phyloP scores from a whole-genome alignment of 2,888 invertebrate species.

The Carpatolechia fugitivella region DNA sequence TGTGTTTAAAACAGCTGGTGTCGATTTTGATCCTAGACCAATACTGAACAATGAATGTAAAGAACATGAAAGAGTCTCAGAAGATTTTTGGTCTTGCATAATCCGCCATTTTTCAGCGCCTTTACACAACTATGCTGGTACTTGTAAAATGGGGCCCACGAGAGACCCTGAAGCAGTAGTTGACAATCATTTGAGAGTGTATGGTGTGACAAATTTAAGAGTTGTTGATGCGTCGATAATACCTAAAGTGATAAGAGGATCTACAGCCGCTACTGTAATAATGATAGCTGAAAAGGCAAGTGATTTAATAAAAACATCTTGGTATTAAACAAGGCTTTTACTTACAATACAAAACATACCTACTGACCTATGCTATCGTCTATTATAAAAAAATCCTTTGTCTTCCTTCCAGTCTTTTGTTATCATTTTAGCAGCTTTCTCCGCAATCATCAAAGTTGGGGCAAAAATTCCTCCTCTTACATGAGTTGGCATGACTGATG shows the following conservation, averaged over 20 bases:
- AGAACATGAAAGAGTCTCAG: constrained; percentile 57
- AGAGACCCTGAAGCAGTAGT: constrained; percentile 65
- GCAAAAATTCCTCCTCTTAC: constrained; percentile 62
- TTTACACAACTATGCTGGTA: constrained; percentile 66
- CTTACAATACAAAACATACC: constrained; percentile 28
- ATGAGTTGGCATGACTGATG: constrained; percentile 72
- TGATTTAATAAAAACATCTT: constrained; percentile 68
- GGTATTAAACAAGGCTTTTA: constrained; percentile 59
- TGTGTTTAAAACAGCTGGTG: constrained; percentile 58
- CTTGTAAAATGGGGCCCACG: constrained; percentile 68
- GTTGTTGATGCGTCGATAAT: constrained; percentile 68
- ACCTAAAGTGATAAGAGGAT: constrained; percentile 67
- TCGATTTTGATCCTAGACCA: constrained; percentile 62
- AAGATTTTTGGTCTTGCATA: constrained; percentile 69
- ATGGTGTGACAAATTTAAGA: constrained; percentile 60
- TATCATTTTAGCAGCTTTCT: constrained; percentile 66
- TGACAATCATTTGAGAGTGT: constrained; percentile 55
- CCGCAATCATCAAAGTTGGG: constrained; percentile 72
- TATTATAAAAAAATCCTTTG: constrained; percentile 53
- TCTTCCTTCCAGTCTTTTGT: constrained; percentile 70
- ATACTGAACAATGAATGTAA: constrained; percentile 66
- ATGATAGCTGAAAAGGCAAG: constrained; percentile 76
- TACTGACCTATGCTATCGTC: constrained; percentile 32
- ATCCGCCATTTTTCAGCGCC: constrained; percentile 69
- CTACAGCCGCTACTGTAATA: constrained; percentile 67